phyloP scores from a whole-genome alignment of 1,140 invertebrate genomes.

The Ooceraea biroi region DNA sequence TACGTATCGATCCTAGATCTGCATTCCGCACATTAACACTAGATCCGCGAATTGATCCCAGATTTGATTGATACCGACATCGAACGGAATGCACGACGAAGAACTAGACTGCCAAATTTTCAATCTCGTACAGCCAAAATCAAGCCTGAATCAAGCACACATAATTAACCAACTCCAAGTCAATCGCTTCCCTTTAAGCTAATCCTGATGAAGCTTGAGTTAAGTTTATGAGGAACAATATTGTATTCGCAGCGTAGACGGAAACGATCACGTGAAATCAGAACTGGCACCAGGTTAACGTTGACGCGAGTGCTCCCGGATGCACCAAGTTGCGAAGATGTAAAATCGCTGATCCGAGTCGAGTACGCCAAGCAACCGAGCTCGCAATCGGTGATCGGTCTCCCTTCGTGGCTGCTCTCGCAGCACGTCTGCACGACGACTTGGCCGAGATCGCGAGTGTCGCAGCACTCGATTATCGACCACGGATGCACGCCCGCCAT shows the following conservation, averaged over 20 bases:
- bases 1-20: background rate
- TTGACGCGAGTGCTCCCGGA: background rate
- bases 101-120: no score
- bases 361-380: background rate
- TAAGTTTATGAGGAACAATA: no score
- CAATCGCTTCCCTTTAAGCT: no score
- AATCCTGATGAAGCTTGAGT: no score
- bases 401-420: conserved; percentile 18
- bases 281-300: background rate
- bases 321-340: no score
- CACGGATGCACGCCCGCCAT: conserved; percentile 55
- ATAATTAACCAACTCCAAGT: no score
- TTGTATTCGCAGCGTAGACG: no score
- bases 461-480: conserved; percentile 70
- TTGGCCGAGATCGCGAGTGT: conserved; percentile 6
- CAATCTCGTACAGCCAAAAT: no score
- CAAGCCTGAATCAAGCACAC: no score
- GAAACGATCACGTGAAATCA: background rate
- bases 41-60: background rate
- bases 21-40: background rate
- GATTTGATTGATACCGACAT: background rate
- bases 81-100: no score
- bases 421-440: conserved; percentile 11
- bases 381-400: background rate
- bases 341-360: background rate